Evolutionary conservation across 2,888 invertebrate genomes (phyloP), one percentile per base, ranked within the genome.

Genomic region (Doris montereyensis): DNA sequence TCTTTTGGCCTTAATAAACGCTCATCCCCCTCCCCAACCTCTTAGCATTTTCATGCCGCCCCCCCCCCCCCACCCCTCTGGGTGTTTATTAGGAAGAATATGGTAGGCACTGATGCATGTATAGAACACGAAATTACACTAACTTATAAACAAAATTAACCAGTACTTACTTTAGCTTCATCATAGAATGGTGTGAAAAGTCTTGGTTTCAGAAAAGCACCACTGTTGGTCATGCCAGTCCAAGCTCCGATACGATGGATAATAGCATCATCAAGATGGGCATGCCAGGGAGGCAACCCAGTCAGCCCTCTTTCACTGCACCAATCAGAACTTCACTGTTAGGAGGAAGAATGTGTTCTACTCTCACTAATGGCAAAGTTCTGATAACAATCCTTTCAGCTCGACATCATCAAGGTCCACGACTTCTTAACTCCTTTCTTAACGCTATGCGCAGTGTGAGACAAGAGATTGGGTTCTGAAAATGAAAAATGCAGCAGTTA

Each of bases 131-230:
- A n/a, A n/a, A n/a, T n/a, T n/a, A n/a, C n/a, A n/a, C n/a, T n/a
- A n/a, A n/a, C n/a, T n/a, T n/a, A n/a, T n/a, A n/a, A n/a, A n/a
- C n/a, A n/a, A n/a, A n/a, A n/a, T n/a, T n/a, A n/a, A n/a, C n/a
- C n/a, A 75, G 77, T 78, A 74, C 82, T 78, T 86, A 95, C 95
- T 94, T 97, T 97, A 13, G 97, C 94, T 93, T 97, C 98, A 90
- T 98, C 97, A 86, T 96, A 96, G 91, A 97, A 97, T 58, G 98
- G 97, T 94, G 96, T 95, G 92, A 97, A 98, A 82, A 97, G 94
- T 67, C 98, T 93, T 74, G 98, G 97, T 84, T 97, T 94, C 4
- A 96, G 95, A 85, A 89, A 92, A 80, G 91, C 87, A 21, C 91
- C 91, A 77, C 87, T 90, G 84, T 89, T 88, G 77, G 89, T 90